Evolutionary conservation across 2,113 vertebrate species (phyloP), one percentile per base, ranked within the genome.

Genomic region (Taurulus bubalis): DNA sequence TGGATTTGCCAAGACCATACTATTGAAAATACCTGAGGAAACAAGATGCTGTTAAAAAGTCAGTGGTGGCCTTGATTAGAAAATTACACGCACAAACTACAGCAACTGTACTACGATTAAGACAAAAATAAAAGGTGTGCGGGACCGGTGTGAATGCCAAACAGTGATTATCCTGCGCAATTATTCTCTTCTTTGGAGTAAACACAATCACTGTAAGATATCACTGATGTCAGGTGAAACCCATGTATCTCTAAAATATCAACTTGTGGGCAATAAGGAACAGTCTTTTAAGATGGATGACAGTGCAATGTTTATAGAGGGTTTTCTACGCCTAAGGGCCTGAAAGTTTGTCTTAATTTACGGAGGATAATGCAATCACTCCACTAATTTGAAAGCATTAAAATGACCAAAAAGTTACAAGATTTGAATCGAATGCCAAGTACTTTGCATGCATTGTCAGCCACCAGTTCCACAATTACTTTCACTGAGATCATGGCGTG

Each of bases 131-230:
- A 53, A 71, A 69, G 45, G 16, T 32, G 82, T 71, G 64, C 28
- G 62, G 42, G 53, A 78, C 51, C 28, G 0, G 56, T 68, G 80
- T 72, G 80, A 90, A 90, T 82, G 77, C 45, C 68, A 83, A 64
- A 51, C 83, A 72, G 78, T 68, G 75, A 90, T 86, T 85, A 80
- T 4, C 24, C 47, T 65, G 66, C 40, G 49, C n/a, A 87, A 82
- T 74, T 74, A 58, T 16, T 72, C 28, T 80, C 42, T 77, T 71
- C 68, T 83, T 65, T 68, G 15, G 42, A 55, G 51, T 65, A 83
- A 89, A 90, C 79, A 83, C 77, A 89, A 89, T 84, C 76, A 84
- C 26, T 22, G 68, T 32, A 68, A 71, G 26, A 49, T 72, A 71
- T 71, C 34, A 14, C 64, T 71, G 47, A 60, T 69, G 45, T 75